Base-by-base conservation (phyloP, 2,888 invertebrate genomes). In the Agelastica alni region DNA sequence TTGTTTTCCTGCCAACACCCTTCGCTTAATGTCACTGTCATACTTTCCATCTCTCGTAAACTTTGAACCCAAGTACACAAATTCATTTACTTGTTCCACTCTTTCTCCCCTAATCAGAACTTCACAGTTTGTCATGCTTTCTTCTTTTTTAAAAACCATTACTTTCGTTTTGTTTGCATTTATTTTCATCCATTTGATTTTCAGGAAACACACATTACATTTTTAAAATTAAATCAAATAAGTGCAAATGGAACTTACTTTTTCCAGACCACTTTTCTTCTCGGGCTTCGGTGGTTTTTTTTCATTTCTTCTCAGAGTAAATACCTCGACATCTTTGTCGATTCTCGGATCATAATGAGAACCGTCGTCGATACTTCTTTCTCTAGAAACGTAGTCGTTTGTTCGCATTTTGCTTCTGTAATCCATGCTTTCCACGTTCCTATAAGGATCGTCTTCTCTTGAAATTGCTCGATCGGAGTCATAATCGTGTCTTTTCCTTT, bases 251-350 rank as follows among this genome's bases (percentile, higher is more conserved):
- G 9, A 20, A 63, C 64, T 74, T 76, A 88, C 87, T 80, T 86
- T 88, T 76, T 88, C 87, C 66, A 88, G 82, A 68, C 87, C 83
- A 75, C 87, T 86, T 71, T 86, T 87, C 74, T 88, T 88, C 51
- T 81, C 79, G 41, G 81, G 81, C 70, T 84, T 84, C 12, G 84
- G 83, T 62, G 84, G 75, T 63, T 77, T 78, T 65, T 71, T 73
- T 43, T 75, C 81, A 56, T 81, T 69, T 62, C 79, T 80, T 65
- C 77, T 78, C 68, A 79, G 71, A 52, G 74, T 73, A 10, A 76
- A 67, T 22, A 66, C 66, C 6, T 70, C 66, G 17, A 68, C 60
- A 51, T 79, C 78, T 72, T 85, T 86, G 67, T 86, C 85, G 60
- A 81, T 74, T 65, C 85, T 81, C 31, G 84, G 83, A 74, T 84